Evolutionary conservation across 1,140 invertebrate genomes (phyloP).

Genomic region (Euura saliciscinereae): DNA sequence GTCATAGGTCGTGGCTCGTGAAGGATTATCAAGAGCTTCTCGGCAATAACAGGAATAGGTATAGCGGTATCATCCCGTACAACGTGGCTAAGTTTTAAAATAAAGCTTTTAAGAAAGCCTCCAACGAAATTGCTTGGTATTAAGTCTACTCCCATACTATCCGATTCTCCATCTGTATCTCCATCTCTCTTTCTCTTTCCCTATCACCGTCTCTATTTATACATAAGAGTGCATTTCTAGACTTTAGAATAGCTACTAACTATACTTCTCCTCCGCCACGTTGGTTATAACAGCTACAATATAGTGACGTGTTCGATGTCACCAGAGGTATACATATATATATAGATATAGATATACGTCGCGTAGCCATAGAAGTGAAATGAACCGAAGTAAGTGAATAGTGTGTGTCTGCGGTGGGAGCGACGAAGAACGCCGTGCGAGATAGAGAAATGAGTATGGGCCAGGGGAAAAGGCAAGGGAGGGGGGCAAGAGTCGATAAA

Average conservation of each 20-base stretch:
- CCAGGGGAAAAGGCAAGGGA: no score
- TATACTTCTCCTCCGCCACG: not conserved
- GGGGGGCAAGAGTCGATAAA: slow-evolving; percentile 35
- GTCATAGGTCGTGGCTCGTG: no score
- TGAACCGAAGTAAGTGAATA: slow-evolving; percentile 1
- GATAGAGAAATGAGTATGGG: no score
- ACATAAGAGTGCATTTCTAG: not conserved
- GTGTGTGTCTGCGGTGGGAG: not conserved
- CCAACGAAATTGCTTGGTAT: not conserved
- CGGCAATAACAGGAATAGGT: no score
- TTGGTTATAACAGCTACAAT: slow-evolving; percentile 28
- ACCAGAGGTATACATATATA: not conserved
- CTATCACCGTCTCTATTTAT: not conserved
- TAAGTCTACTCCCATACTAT: not conserved
- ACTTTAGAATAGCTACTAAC: no score
- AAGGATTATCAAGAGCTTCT: no score
- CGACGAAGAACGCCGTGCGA: no score
- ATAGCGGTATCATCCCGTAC: no score
- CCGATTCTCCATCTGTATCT: no score
- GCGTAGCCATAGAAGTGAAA: not conserved
- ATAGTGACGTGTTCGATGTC: slow-evolving; percentile 39
- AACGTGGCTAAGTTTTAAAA: slow-evolving; percentile 4
- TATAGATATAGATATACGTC: no score
- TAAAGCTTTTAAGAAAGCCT: slow-evolving; percentile 14
- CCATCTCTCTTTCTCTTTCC: no score